phyloP scores from a whole-genome alignment of 2,113 vertebrate species.

The Notarius lentiginosus region DNA sequence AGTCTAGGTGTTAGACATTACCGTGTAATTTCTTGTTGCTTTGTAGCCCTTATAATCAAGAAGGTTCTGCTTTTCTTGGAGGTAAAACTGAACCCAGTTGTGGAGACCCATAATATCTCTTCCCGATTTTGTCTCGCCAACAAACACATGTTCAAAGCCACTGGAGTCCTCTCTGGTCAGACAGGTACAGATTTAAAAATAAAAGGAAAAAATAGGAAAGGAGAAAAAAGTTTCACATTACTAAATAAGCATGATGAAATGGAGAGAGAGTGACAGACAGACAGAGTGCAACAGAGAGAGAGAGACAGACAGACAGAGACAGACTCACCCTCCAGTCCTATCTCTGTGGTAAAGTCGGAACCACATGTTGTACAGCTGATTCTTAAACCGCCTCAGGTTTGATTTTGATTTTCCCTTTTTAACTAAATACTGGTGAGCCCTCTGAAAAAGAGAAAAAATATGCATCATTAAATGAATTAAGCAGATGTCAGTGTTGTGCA shows the following conservation, averaged over 20 bases:
- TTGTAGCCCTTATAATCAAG: slow-evolving; percentile 85
- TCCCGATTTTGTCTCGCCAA: slow-evolving; percentile 78
- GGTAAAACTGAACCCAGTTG: slow-evolving; percentile 88
- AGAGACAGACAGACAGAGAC: background rate
- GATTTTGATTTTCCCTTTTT: slow-evolving; percentile 68
- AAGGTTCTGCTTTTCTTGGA: slow-evolving; percentile 78
- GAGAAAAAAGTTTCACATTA: background rate
- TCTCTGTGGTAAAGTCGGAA: slow-evolving; percentile 82
- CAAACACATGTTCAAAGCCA: slow-evolving; percentile 88
- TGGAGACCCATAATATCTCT: slow-evolving; percentile 80
- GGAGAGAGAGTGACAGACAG: no score
- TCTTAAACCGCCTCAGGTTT: slow-evolving; percentile 71
- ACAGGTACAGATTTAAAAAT: background rate
- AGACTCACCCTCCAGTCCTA: slow-evolving; percentile 71
- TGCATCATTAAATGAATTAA: background rate
- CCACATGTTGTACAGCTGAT: slow-evolving; percentile 83
- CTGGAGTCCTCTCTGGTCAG: slow-evolving; percentile 77
- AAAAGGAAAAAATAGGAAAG: no score
- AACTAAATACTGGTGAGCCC: slow-evolving; percentile 78
- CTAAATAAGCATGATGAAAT: no score
- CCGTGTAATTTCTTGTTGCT: slow-evolving; percentile 66
- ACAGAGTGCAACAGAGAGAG: background rate
- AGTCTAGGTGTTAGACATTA: background rate
- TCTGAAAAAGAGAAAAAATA: slow-evolving; percentile 61
- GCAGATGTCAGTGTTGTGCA: background rate